These are phyloP conservation scores for Dinomys branickii DNA, from an alignment of 2,113 vertebrate genomes.

Conservation along the genomic window DNA sequence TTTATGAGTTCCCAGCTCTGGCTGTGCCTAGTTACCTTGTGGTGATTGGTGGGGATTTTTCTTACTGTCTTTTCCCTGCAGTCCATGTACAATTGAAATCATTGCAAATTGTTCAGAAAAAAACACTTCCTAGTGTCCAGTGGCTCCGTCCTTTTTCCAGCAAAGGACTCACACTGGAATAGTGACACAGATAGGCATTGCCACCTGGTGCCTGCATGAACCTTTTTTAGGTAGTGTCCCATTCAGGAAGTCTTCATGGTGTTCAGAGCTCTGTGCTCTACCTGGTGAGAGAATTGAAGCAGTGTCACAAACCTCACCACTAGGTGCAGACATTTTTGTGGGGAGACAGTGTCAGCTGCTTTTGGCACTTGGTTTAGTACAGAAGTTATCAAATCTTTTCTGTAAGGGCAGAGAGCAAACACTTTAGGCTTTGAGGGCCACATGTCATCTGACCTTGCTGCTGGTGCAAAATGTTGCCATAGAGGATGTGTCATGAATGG, in stretches of 20 bases:
- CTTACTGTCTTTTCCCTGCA: constrained; percentile 20
- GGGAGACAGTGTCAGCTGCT: not conserved
- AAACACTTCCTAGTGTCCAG: not conserved
- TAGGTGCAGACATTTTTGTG: not conserved
- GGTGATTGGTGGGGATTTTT: not conserved
- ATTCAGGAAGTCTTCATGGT: not conserved
- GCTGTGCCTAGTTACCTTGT: not conserved
- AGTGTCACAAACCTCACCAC: not conserved
- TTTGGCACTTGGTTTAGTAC: not conserved
- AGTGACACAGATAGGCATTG: not conserved
- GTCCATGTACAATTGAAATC: not conserved
- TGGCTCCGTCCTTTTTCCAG: not conserved
- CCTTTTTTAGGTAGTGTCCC: not conserved
- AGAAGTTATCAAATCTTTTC: not conserved
- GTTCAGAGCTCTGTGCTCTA: not conserved
- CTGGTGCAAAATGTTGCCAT: not conserved
- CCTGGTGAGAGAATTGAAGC: not conserved
- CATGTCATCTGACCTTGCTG: not conserved
- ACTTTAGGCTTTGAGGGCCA: not conserved
- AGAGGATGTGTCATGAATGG: not conserved
- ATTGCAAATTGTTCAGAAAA: not conserved
- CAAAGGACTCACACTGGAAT: not conserved
- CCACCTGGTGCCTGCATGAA: not conserved
- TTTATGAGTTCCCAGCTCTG: not conserved
- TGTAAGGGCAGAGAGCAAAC: not conserved